These are phyloP conservation scores for Drosophila eugracilis DNA, from an alignment of 1,140 invertebrate genomes.

Conservation along the genomic window DNA sequence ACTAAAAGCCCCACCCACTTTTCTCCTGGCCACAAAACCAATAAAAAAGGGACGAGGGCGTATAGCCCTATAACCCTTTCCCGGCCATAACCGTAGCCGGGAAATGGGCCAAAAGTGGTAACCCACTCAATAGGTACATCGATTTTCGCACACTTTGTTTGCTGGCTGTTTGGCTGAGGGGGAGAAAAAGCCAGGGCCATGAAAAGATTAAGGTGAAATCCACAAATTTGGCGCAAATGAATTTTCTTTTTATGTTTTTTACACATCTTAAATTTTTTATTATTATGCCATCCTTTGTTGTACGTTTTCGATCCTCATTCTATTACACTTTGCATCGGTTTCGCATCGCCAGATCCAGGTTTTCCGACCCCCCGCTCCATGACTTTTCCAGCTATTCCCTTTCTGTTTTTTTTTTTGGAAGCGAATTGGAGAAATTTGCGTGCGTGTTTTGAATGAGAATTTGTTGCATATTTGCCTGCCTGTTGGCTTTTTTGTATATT, in stretches of 20 bases:
- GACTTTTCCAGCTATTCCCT: neutral
- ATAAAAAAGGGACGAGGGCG: conserved; percentile 52
- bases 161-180: conserved; percentile 29
- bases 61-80: conserved; percentile 69
- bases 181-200: conserved; percentile 22
- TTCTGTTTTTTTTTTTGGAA: conserved; percentile 13
- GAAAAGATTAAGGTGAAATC: conserved; percentile 82
- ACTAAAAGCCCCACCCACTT: conserved; percentile 13
- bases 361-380: neutral
- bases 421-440: conserved; percentile 83
- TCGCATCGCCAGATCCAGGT: conserved; percentile 17
- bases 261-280: conserved; percentile 84
- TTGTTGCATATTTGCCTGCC: conserved; percentile 78
- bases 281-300: conserved; percentile 83
- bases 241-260: conserved; percentile 84
- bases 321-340: conserved; percentile 72
- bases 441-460: conserved; percentile 83
- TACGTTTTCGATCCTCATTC: conserved; percentile 81
- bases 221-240: conserved; percentile 83
- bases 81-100: conserved; percentile 17
- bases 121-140: conserved; percentile 67
- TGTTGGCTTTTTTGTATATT: conserved; percentile 29
- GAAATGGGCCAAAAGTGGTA: conserved; percentile 33
- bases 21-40: conserved; percentile 62
- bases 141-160: conserved; percentile 79